These are phyloP conservation scores for Hyles euphorbiae DNA, from an alignment of 1,140 invertebrate species.

Conservation along the genomic window DNA sequence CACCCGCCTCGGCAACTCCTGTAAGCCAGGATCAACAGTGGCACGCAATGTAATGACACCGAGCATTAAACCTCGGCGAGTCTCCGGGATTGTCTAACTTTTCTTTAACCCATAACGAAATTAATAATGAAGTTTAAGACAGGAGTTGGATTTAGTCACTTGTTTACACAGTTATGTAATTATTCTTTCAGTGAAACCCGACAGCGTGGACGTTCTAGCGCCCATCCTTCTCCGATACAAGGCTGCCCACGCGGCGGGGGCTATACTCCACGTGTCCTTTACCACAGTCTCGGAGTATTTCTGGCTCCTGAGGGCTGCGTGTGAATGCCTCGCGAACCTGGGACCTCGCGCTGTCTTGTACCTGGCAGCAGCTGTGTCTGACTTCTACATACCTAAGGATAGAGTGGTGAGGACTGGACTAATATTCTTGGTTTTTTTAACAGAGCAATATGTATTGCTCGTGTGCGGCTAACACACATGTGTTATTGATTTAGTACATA, in stretches of 20 bases:
- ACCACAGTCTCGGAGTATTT: constrained; percentile 95
- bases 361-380: constrained; percentile 97
- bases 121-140: too few species aligned
- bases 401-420: constrained; percentile 84
- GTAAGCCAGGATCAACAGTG: too few species aligned
- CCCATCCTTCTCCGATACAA: constrained; percentile 85
- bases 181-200: constrained; percentile 78
- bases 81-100: too few species aligned
- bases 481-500: too few species aligned
- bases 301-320: constrained; percentile 89
- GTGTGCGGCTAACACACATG: too few species aligned
- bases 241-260: constrained; percentile 78
- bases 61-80: too few species aligned
- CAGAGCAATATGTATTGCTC: too few species aligned
- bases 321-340: constrained; percentile 82
- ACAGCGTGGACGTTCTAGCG: constrained; percentile 81
- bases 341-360: constrained; percentile 88
- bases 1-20: too few species aligned
- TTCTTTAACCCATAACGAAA: too few species aligned
- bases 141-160: too few species aligned
- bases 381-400: constrained; percentile 97
- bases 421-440: too few species aligned
- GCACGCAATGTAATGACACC: too few species aligned
- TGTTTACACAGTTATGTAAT: neutral
- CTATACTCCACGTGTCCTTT: constrained; percentile 86